These are phyloP conservation scores for Nasonia vitripennis DNA, from an alignment of 1,140 invertebrate genomes.

Conservation along the genomic window DNA sequence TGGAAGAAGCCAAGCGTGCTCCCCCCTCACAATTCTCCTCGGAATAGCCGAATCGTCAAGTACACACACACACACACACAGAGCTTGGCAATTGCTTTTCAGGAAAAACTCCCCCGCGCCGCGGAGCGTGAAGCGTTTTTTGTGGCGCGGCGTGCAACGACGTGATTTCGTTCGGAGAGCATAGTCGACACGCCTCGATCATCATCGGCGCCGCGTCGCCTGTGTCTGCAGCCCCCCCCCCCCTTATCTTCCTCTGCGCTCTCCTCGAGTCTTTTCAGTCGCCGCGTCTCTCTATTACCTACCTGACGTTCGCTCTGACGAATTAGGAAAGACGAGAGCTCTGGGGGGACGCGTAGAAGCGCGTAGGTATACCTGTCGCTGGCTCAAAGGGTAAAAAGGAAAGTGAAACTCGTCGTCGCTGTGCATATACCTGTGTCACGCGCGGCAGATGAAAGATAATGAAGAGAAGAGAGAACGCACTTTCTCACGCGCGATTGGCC, in stretches of 20 bases:
- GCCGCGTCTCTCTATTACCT: background rate
- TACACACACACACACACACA: too few relatives aligned
- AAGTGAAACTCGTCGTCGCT: slow-evolving; percentile 9
- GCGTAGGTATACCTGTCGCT: background rate
- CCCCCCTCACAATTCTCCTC: background rate
- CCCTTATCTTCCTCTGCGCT: background rate
- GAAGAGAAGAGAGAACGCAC: slow-evolving; percentile 7
- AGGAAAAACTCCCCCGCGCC: slow-evolving; percentile 28
- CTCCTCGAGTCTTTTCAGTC: background rate
- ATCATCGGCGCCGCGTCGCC: background rate
- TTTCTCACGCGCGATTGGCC: slow-evolving; percentile 35
- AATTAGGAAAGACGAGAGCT: slow-evolving; percentile 14
- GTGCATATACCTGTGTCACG: background rate
- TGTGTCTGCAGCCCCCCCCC: background rate
- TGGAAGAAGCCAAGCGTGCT: slow-evolving; percentile 1
- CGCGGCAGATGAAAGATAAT: slow-evolving; percentile 30
- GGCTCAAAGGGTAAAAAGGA: slow-evolving; percentile 11
- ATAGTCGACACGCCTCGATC: background rate
- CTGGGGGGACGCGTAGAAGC: background rate
- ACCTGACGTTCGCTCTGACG: background rate
- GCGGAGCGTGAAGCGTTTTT: background rate
- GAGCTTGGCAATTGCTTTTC: slow-evolving; percentile 24
- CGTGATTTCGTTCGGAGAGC: background rate
- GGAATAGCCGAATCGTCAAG: background rate
- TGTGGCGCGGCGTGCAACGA: background rate